A percentile compares a stretch with the other conserved stretches of the same genome.
Conservation (phyloP, 2,888 invertebrate species). For the Noctuana brunneofusca region DNA sequence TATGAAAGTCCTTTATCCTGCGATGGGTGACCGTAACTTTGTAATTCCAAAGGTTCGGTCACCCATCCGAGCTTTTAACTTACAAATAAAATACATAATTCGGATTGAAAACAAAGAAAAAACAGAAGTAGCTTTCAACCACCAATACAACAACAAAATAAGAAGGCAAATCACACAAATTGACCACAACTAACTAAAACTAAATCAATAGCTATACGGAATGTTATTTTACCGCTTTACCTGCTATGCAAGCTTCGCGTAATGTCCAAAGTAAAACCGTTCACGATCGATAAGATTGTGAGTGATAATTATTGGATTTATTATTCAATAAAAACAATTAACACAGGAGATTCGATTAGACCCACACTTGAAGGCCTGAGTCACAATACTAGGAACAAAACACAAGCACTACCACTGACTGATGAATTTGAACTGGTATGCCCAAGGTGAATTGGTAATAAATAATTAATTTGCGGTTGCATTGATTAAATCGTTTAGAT, state of each 20-base stretch:
- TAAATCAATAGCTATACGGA: no score
- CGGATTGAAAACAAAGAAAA: no score
- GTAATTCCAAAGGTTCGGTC: no score
- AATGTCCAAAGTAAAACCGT: background rate
- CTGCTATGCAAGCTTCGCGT: background rate
- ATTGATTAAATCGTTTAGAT: slow-evolving; percentile 10
- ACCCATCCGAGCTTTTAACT: no score
- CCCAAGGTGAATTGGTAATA: slow-evolving; percentile 23
- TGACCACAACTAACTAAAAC: no score
- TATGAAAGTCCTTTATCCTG: no score
- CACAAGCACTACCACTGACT: background rate
- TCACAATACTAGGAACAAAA: background rate
- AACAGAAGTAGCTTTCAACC: background rate
- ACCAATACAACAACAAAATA: no score
- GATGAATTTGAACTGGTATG: slow-evolving; percentile 5
- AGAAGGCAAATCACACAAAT: no score
- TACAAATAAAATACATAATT: no score
- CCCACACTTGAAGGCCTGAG: background rate
- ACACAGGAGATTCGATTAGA: background rate
- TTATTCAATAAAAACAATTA: background rate
- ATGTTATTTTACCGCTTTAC: background rate
- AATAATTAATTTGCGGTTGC: slow-evolving; percentile 15
- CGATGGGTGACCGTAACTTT: no score
- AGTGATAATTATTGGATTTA: background rate
- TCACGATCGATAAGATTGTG: background rate